Conservation (phyloP, 2,797 vertebrate genomes). For the Tauraco hartlaubi region DNA sequence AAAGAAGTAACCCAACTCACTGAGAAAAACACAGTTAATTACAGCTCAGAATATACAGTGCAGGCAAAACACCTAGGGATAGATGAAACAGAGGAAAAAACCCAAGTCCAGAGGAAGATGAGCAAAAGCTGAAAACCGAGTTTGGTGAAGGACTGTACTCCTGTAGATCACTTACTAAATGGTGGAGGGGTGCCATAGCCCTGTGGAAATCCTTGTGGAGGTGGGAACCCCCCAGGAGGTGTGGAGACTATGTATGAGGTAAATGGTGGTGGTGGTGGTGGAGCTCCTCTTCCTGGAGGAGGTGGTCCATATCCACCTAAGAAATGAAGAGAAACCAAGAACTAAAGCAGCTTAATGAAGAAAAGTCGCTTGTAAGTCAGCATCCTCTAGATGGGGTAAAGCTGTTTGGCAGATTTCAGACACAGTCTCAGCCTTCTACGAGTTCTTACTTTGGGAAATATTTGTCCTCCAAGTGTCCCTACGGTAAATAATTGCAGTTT, state of each 20-base stretch:
- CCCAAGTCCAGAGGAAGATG: not conserved
- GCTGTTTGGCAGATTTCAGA: not conserved
- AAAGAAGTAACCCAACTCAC: not conserved
- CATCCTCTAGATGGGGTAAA: slow-evolving; percentile 24
- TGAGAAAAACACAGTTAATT: not conserved
- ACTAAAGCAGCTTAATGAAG: not conserved
- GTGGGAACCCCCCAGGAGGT: slow-evolving; percentile 92
- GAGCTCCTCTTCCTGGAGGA: slow-evolving; percentile 90
- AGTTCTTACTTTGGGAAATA: not conserved
- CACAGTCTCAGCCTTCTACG: not conserved
- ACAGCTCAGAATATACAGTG: not conserved
- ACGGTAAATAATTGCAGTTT: slow-evolving; percentile 15
- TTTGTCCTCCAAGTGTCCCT: slow-evolving; percentile 12
- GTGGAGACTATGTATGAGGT: slow-evolving; percentile 96
- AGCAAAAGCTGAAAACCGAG: not conserved
- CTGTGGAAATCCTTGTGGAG: slow-evolving; percentile 96
- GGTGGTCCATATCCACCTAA: slow-evolving; percentile 94
- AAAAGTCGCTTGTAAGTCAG: not conserved
- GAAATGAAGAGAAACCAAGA: not conserved
- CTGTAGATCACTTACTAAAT: slow-evolving; percentile 88
- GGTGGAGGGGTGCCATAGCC: slow-evolving; percentile 96
- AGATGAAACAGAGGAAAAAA: not conserved
- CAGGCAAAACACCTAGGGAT: not conserved
- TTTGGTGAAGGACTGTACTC: not conserved
- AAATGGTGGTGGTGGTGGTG: slow-evolving; percentile 94